Percentiles rank a stretch among this genome's conserved stretches.
Conservation (phyloP, 2,113 vertebrate genomes). For the Marcusenius ussheri region DNA sequence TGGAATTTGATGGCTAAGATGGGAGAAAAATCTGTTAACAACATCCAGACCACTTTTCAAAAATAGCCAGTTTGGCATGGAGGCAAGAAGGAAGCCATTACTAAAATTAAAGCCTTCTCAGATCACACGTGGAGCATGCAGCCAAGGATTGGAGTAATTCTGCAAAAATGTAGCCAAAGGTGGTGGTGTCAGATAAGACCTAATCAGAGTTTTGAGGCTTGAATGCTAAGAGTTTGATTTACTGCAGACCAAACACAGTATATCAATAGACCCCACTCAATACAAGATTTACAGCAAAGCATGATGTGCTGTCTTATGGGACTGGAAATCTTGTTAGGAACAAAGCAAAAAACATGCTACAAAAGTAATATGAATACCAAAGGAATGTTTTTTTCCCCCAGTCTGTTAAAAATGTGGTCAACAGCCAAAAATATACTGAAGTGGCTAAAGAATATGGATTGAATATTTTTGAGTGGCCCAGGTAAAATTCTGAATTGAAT, state of each 20-base stretch:
- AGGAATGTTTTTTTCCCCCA: neutral
- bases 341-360: neutral
- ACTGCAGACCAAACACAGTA: neutral
- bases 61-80: neutral
- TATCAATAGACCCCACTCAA: neutral
- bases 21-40: neutral
- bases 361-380: neutral
- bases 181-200: neutral
- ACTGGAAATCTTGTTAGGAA: neutral
- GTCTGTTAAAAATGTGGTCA: neutral
- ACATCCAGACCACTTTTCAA: neutral
- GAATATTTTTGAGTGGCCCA: neutral
- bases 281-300: neutral
- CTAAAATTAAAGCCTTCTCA: constrained; percentile 3
- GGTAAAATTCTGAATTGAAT: neutral
- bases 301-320: neutral
- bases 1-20: neutral
- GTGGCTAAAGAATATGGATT: neutral
- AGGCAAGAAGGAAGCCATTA: neutral
- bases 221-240: neutral
- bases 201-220: neutral
- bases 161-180: constrained; percentile 4
- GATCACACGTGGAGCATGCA: neutral
- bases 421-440: neutral
- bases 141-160: neutral